A percentile compares a stretch with the other conserved stretches of the same genome.
Conservation (phyloP, 2,888 invertebrate species). For the Melipona bicolor region DNA sequence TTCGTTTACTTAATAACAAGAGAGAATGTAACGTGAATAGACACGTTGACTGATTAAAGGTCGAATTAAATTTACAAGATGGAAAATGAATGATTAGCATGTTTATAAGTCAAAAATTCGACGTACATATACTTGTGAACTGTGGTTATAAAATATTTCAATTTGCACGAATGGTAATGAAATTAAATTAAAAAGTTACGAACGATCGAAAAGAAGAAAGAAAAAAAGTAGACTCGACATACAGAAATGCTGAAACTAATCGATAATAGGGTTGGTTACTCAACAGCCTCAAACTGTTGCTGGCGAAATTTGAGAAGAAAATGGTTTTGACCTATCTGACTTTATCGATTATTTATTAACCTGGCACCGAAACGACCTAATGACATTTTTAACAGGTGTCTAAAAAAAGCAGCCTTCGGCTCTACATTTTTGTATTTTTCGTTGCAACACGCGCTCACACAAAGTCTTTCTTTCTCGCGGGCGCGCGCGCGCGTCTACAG, state of each 20-base stretch:
- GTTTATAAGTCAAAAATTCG: not conserved
- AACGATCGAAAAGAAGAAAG: not conserved
- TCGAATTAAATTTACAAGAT: not conserved
- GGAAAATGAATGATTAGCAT: not conserved
- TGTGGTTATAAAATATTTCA: not conserved
- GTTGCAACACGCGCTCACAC: not conserved
- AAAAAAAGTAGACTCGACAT: too few species aligned
- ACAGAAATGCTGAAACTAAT: not conserved
- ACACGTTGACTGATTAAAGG: not conserved
- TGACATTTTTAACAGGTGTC: not conserved
- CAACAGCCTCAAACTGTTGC: not conserved
- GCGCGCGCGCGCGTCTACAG: not conserved
- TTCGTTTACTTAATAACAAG: not conserved
- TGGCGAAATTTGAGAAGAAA: constrained; percentile 9
- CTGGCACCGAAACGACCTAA: not conserved
- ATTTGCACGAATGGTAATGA: not conserved
- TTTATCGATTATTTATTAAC: not conserved
- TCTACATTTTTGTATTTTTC: not conserved
- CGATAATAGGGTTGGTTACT: not conserved
- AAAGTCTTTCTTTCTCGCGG: too few species aligned
- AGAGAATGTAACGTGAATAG: not conserved
- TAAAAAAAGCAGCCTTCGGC: not conserved
- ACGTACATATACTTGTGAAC: not conserved
- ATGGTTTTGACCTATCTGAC: not conserved
- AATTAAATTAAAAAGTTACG: not conserved